Evolutionary conservation across 2,888 invertebrate genomes (phyloP), one percentile per base, ranked within the genome.

Genomic region (Cheilosia urbana): DNA sequence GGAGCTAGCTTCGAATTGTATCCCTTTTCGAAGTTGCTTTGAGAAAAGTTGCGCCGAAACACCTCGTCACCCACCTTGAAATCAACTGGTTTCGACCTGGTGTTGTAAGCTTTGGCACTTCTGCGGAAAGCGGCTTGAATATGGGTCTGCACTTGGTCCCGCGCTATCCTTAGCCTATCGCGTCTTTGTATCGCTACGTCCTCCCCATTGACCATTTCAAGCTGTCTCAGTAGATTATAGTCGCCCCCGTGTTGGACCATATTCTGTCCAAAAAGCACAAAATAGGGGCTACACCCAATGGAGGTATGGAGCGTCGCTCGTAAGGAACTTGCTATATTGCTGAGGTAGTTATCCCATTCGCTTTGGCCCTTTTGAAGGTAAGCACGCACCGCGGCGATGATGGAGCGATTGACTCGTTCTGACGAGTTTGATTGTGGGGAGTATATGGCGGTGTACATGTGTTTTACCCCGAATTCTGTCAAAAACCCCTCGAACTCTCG

Each of bases 281-380:
- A 78, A 30, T 87, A 87, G 0, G 7, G 80, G 83, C 34, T 77
- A 87, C 49, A 75, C 15, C 9, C 80, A 5, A 80, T 30, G 0
- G 76, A 21, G 13, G 75, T 63, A 9, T 63, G 69, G 2, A 79
- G 42, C n/a, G 87, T 66, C 2, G 55, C 34, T 34, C 55, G 30
- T 11, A 55, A 17, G 7, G 55, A 53, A 19, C 66, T 66, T 7
- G 37, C 37, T 40, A 82, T 83, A 17, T 51, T 37, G 40, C 51
- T 80, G 1, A 87, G 30, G 2, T 82, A n/a, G 2, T 76, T 78
- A 68, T 87, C 84, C 87, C 84, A 85, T 45, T 76, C 57, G 1
- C 17, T 77, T 37, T 88, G 78, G 42, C 78, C 62, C 0, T 77
- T 68, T 11, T 55, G 19, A n/a, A 87, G 15, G 45, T 62, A 78